Conservation (phyloP, 1,140 invertebrate species). For the Bombus fervidus region DNA sequence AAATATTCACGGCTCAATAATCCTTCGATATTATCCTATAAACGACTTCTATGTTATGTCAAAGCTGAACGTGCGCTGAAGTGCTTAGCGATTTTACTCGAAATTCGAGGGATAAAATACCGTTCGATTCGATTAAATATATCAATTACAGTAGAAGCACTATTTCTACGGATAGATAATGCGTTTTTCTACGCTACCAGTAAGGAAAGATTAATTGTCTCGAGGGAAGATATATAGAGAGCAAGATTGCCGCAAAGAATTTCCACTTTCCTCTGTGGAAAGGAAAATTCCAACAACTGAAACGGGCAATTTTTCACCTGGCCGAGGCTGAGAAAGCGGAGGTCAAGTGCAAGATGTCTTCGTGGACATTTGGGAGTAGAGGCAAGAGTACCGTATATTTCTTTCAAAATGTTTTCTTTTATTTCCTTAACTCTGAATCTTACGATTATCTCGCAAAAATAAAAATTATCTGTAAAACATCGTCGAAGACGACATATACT, state of each 20-base stretch:
- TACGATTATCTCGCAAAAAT: not conserved
- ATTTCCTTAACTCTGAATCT: not conserved
- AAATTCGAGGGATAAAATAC: not conserved
- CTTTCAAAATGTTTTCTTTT: not conserved
- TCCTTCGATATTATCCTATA: not conserved
- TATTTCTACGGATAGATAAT: not conserved
- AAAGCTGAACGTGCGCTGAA: not conserved
- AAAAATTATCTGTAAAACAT: not conserved
- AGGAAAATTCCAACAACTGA: slow-evolving; percentile 54
- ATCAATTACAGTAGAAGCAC: not conserved
- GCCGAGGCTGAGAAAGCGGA: slow-evolving; percentile 29
- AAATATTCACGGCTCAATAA: not conserved
- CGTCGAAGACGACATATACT: not conserved
- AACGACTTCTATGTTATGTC: not conserved
- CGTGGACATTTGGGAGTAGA: slow-evolving; percentile 38
- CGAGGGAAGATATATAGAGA: slow-evolving; percentile 31
- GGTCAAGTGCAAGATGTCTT: slow-evolving; percentile 47
- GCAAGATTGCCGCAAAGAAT: slow-evolving; percentile 45
- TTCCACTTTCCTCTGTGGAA: slow-evolving; percentile 44
- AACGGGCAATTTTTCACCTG: slow-evolving; percentile 55
- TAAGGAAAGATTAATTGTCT: slow-evolving; percentile 19
- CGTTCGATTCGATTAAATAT: not conserved
- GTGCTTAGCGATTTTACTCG: not conserved
- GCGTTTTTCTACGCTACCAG: not conserved
- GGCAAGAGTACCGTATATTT: not conserved